Percentiles rank a stretch among this genome's conserved stretches.
Evolutionary conservation across 2,113 vertebrate species (phyloP).

Genomic region (Dendropsophus ebraccatus): DNA sequence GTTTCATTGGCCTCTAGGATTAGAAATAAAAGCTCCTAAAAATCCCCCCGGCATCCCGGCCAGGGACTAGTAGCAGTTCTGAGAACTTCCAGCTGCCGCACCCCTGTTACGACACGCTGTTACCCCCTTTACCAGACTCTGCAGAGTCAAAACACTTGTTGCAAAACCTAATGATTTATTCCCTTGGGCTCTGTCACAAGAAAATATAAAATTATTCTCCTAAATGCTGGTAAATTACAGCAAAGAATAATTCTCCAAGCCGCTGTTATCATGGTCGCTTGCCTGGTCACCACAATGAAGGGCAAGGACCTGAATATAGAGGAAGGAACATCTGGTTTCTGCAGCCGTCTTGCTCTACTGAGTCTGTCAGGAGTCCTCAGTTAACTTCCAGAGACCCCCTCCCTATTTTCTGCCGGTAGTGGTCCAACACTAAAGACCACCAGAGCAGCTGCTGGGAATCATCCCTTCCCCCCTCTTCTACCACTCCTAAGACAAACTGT

Average conservation of each 20-base stretch:
- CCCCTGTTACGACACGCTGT: not conserved
- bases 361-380: constrained; percentile 10
- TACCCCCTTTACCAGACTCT: not conserved
- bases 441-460: constrained; percentile 25
- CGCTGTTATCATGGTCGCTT: not conserved
- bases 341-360: not conserved
- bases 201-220: not conserved
- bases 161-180: not conserved
- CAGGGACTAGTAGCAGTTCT: not conserved
- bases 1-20: constrained; percentile 32
- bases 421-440: constrained; percentile 45
- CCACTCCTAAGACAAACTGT: not conserved
- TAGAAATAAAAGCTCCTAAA: constrained; percentile 28
- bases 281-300: not conserved
- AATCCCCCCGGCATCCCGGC: constrained; percentile 21
- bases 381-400: constrained; percentile 21
- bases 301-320: not conserved
- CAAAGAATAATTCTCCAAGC: not conserved
- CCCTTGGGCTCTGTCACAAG: not conserved
- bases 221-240: not conserved
- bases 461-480: constrained; percentile 25
- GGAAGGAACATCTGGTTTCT: not conserved
- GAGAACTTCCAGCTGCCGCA: constrained; percentile 33
- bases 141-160: constrained; percentile 22
- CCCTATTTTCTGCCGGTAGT: not conserved